Conservation (phyloP, 2,113 vertebrate species). For the Chiloscyllium plagiosum region DNA sequence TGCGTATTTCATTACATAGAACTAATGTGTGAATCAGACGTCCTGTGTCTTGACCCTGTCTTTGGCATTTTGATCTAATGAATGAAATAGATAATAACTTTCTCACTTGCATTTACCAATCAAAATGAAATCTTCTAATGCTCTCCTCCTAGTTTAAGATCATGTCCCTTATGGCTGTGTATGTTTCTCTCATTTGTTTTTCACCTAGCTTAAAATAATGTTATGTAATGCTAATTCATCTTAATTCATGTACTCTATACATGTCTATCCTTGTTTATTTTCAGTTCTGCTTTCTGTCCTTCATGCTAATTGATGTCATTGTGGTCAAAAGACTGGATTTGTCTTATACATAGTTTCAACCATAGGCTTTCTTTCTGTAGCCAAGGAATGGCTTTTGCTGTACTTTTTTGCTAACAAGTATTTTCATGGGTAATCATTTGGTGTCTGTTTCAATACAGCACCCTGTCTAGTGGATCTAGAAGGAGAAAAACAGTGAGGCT, state of each 20-base stretch:
- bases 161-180: too few species aligned
- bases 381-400: not conserved
- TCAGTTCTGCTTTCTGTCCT: not conserved
- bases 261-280: not conserved
- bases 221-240: too few species aligned
- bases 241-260: not conserved
- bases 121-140: too few species aligned
- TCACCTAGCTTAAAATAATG: too few species aligned
- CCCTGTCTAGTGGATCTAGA: not conserved
- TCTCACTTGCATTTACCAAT: too few species aligned
- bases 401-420: not conserved
- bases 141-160: too few species aligned
- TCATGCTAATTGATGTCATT: not conserved
- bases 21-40: too few species aligned
- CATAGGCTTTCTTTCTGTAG: not conserved
- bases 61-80: not conserved
- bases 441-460: not conserved
- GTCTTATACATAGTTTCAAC: too few species aligned
- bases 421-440: not conserved
- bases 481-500: not conserved
- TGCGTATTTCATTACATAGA: not conserved
- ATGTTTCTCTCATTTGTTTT: too few species aligned
- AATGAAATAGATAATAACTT: not conserved
- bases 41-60: not conserved
- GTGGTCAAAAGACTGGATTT: not conserved